Percentiles rank a stretch among this genome's conserved stretches.
Conservation (phyloP, 2,888 invertebrate species). For the Philopedon plagiatum region DNA sequence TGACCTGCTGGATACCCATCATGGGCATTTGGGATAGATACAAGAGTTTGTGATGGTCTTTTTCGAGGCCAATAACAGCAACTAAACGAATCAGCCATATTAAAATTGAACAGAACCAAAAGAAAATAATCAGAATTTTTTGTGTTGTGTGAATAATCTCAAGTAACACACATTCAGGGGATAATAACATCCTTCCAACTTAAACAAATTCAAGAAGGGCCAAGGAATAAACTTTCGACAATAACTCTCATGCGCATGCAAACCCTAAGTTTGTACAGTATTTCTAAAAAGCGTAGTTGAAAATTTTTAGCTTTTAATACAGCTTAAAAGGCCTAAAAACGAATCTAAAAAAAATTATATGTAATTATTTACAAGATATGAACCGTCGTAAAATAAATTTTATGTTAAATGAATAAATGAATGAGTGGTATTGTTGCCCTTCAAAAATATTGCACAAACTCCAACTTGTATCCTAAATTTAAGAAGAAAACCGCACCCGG, state of each 20-base stretch:
- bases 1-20: constrained; percentile 70
- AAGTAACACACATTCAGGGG: constrained; percentile 28
- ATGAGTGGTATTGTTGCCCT: neutral
- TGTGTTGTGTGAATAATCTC: neutral
- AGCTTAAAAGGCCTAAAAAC: constrained; percentile 11
- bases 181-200: constrained; percentile 14
- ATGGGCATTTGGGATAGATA: constrained; percentile 72
- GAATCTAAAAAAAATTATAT: neutral
- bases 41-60: constrained; percentile 73
- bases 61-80: constrained; percentile 73
- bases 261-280: constrained; percentile 51
- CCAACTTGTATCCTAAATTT: constrained; percentile 26
- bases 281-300: constrained; percentile 41
- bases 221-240: constrained; percentile 16
- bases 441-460: constrained; percentile 49
- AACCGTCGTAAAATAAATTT: neutral
- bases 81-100: constrained; percentile 58
- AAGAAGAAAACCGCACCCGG: constrained; percentile 44
- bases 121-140: constrained; percentile 16
- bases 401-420: neutral
- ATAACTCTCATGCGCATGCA: constrained; percentile 55
- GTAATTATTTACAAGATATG: constrained; percentile 18
- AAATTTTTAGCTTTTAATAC: constrained; percentile 22
- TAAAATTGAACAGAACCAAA: constrained; percentile 32
- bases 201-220: neutral